Evolutionary conservation across 2,797 vertebrate genomes (phyloP), one percentile per base, ranked within the genome.

Genomic region (Peromyscus nudipes): DNA sequence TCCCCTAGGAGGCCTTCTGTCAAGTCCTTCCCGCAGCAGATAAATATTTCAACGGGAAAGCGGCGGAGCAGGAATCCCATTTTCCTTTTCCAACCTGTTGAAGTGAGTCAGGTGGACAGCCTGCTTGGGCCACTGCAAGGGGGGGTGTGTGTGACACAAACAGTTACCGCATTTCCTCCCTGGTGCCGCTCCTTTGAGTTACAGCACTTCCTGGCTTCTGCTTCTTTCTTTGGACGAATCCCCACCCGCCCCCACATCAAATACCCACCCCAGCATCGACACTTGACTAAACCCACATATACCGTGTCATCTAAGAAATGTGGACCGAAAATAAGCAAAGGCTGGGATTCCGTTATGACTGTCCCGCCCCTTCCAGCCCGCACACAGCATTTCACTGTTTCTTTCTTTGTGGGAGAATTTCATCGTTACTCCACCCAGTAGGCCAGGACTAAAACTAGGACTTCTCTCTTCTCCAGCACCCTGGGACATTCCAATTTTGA

Each of bases 71-170:
- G 34, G 23, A n/a, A 9, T 64, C 40, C 14, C 11, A 62, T 40
- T 52, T 92, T 94, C 92, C 89, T 83, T 85, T 55, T 69, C 75
- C 27, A 73, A 40, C 86, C 37, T 79, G 40, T 76, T 83, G 57
- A 55, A 83, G 23, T 64, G 17, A 92, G 82, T 86, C 87, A 76
- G 27, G 55, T 55, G 7, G 73, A 37, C 69, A 64, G 71, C 40
- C 17, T 31, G 27, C 29, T 46, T 27, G 40, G 60, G 19, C 64
- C 82, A 69, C 34, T 21, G 60, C 3, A 0, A 4, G 27, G 14
- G n/a, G 43, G 43, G 9, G 60, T n/a, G 16, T 6, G 46, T 46
- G 6, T 5, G 25, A 79, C 64, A 76, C 84, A 23, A 23, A 65
- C 17, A 43, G 90, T 76, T 46, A 29, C 73, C 27, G 73, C 69